A percentile compares a stretch with the other conserved stretches of the same genome.
phyloP scores from a whole-genome alignment of 2,113 vertebrate species.

The Poecile atricapillus region DNA sequence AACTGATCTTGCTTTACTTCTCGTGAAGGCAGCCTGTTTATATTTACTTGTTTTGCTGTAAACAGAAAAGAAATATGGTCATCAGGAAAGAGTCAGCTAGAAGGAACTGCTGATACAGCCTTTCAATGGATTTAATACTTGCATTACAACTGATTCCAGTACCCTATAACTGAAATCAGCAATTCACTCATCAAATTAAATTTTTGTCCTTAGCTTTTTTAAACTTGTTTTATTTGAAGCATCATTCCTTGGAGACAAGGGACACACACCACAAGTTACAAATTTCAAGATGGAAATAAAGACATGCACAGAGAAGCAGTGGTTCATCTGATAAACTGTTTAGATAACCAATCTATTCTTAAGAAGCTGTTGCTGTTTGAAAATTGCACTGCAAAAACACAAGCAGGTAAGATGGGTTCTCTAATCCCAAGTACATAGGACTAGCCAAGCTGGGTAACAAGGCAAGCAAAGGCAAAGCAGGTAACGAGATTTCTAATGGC shows the following conservation, averaged over 20 bases:
- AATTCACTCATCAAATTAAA: neutral
- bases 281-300: neutral
- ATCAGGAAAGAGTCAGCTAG: neutral
- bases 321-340: neutral
- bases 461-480: neutral
- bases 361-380: neutral
- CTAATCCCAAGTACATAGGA: neutral
- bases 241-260: neutral
- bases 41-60: neutral
- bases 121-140: neutral
- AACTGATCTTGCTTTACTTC: neutral
- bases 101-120: neutral
- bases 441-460: neutral
- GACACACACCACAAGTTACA: neutral
- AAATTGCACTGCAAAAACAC: neutral
- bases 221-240: neutral
- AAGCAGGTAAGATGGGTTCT: neutral
- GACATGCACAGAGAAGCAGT: neutral
- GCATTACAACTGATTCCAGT: neutral
- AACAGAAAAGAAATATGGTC: fast-evolving
- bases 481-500: neutral
- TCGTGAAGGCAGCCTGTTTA: neutral
- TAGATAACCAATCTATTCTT: neutral
- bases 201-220: neutral
- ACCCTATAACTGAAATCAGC: neutral